Evolutionary conservation across 2,113 vertebrate species (phyloP).

Genomic region (Pardalotus punctatus): DNA sequence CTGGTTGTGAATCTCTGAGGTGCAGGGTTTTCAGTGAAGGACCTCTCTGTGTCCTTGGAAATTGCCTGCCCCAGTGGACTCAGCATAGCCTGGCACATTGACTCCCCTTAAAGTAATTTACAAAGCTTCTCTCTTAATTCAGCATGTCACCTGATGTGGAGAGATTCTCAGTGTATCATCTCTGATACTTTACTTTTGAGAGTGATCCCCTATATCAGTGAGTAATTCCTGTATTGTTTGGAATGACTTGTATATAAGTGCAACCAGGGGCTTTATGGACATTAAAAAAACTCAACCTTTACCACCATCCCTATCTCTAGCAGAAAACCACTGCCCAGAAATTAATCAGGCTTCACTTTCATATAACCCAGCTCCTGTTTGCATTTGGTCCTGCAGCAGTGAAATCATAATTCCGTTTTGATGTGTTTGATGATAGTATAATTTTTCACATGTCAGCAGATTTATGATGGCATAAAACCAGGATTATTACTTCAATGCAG

Average conservation of each 20-base stretch:
- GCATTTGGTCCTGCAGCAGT: conserved; percentile 6
- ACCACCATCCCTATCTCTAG: background rate
- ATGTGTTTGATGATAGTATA: conserved; percentile 50
- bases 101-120: background rate
- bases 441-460: conserved; percentile 63
- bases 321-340: background rate
- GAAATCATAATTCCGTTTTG: conserved; percentile 49
- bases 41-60: background rate
- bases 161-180: background rate
- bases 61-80: background rate
- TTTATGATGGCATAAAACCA: conserved; percentile 59
- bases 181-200: background rate
- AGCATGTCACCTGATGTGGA: background rate
- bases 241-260: background rate
- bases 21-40: background rate
- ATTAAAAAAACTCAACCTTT: background rate
- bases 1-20: background rate
- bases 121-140: background rate
- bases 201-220: background rate
- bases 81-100: background rate
- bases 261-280: background rate
- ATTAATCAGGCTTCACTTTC: conserved; percentile 25
- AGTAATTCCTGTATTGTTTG: background rate
- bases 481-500: conserved; percentile 50
- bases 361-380: background rate